phyloP scores from a whole-genome alignment of 2,797 vertebrate genomes.

The Sciurus vulgaris region DNA sequence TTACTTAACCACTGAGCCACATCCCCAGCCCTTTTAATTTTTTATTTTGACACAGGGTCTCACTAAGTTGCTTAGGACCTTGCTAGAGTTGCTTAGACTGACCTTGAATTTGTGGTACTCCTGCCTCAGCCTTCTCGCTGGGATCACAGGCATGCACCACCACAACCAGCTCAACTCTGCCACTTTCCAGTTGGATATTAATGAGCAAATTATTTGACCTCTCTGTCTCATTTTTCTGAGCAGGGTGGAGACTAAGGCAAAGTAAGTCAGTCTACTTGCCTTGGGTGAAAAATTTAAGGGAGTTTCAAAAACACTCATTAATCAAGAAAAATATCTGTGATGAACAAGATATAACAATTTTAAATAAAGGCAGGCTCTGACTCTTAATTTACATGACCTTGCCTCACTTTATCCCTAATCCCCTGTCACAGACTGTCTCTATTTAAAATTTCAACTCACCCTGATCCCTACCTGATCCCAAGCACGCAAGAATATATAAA shows the following conservation, averaged over 20 bases:
- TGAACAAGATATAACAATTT: conserved; percentile 31
- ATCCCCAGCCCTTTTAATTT: too few species aligned
- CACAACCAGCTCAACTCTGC: not conserved
- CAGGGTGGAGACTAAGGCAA: conserved; percentile 7
- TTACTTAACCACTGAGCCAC: too few species aligned
- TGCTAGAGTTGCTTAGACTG: too few species aligned
- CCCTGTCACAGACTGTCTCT: not conserved
- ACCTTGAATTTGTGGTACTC: too few species aligned
- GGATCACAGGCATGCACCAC: too few species aligned
- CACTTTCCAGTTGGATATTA: conserved; percentile 25
- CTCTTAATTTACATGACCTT: not conserved
- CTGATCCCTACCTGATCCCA: not conserved
- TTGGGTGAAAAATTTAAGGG: conserved; percentile 45
- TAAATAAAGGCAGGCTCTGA: conserved; percentile 22
- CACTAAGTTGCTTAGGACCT: too few species aligned
- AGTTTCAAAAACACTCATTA: conserved; percentile 21
- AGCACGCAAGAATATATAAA: conserved; percentile 34
- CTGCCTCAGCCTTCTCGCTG: too few species aligned
- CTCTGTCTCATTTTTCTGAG: conserved; percentile 53
- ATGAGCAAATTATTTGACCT: conserved; percentile 62
- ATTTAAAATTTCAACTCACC: conserved; percentile 40
- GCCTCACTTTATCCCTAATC: not conserved
- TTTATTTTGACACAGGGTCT: too few species aligned
- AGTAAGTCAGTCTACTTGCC: conserved; percentile 46
- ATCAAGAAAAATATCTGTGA: conserved; percentile 39